Evolutionary conservation across 2,888 invertebrate species (phyloP).

Genomic region (Drosophila emarginata): DNA sequence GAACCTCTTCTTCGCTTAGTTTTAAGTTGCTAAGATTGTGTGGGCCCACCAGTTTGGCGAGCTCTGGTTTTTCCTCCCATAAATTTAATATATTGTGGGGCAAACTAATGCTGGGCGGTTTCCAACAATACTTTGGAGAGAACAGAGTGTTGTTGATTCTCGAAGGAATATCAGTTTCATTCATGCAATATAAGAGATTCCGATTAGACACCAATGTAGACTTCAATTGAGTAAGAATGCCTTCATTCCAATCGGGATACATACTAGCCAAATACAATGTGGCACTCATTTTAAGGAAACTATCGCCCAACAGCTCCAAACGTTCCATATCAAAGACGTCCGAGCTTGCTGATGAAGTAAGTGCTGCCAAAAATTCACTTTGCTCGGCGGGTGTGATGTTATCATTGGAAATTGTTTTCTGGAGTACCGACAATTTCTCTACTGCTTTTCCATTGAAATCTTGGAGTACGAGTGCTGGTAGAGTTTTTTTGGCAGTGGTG

Average conservation of each 20-base stretch:
- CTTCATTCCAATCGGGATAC: slow-evolving; percentile 88
- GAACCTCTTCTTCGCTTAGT: slow-evolving; percentile 83
- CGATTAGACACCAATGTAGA: slow-evolving; percentile 89
- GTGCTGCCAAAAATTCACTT: slow-evolving; percentile 83
- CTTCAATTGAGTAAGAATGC: slow-evolving; percentile 87
- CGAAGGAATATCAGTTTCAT: slow-evolving; percentile 66
- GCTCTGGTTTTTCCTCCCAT: slow-evolving; percentile 51
- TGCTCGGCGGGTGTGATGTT: slow-evolving; percentile 75
- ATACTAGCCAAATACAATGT: slow-evolving; percentile 87
- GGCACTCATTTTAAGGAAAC: slow-evolving; percentile 89
- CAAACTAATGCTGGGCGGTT: slow-evolving; percentile 89
- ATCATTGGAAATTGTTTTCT: slow-evolving; percentile 46
- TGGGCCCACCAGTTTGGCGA: slow-evolving; percentile 76
- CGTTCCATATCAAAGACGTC: slow-evolving; percentile 91
- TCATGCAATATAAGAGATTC: slow-evolving; percentile 91
- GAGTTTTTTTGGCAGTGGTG: neutral
- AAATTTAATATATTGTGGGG: slow-evolving; percentile 82
- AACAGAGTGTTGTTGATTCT: slow-evolving; percentile 84
- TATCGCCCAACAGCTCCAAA: slow-evolving; percentile 93
- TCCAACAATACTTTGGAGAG: slow-evolving; percentile 88
- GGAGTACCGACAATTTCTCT: slow-evolving; percentile 63
- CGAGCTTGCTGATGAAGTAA: slow-evolving; percentile 87
- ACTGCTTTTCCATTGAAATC: neutral
- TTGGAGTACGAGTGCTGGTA: slow-evolving; percentile 38
- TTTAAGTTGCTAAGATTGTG: slow-evolving; percentile 83